Conservation (phyloP, 2,888 invertebrate genomes). For the Cantharis flavilabris region DNA sequence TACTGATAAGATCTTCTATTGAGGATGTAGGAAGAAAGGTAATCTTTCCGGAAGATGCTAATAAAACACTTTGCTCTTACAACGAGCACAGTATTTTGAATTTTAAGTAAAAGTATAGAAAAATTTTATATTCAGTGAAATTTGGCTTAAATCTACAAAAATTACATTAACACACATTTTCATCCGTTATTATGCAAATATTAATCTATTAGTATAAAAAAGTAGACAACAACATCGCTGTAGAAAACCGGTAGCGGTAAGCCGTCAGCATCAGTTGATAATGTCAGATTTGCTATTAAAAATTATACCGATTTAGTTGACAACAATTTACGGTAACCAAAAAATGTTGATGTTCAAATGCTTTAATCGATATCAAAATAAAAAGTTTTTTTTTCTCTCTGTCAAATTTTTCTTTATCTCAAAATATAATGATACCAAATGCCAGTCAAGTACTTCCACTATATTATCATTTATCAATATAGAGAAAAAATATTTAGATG, state of each 20-base stretch:
- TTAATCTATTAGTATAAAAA: not conserved
- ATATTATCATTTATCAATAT: too few relatives aligned
- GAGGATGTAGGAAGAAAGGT: not conserved
- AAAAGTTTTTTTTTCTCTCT: too few relatives aligned
- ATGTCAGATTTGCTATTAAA: not conserved
- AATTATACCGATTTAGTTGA: not conserved
- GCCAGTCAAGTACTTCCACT: too few relatives aligned
- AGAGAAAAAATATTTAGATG: too few relatives aligned
- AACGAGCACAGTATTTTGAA: not conserved
- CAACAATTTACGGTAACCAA: too few relatives aligned
- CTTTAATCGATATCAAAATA: too few relatives aligned
- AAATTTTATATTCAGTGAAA: not conserved
- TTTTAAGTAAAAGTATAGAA: not conserved
- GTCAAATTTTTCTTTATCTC: too few relatives aligned
- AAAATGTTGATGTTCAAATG: too few relatives aligned
- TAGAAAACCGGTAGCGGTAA: not conserved
- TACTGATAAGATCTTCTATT: not conserved
- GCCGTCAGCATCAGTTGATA: not conserved
- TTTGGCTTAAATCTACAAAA: not conserved
- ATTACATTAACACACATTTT: not conserved
- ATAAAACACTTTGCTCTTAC: not conserved
- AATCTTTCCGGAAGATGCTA: not conserved
- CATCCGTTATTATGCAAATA: not conserved
- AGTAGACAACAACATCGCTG: not conserved
- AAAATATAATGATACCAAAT: too few relatives aligned